Evolutionary conservation across 2,888 invertebrate species (phyloP).

Genomic region (Lampropteryx suffumata): DNA sequence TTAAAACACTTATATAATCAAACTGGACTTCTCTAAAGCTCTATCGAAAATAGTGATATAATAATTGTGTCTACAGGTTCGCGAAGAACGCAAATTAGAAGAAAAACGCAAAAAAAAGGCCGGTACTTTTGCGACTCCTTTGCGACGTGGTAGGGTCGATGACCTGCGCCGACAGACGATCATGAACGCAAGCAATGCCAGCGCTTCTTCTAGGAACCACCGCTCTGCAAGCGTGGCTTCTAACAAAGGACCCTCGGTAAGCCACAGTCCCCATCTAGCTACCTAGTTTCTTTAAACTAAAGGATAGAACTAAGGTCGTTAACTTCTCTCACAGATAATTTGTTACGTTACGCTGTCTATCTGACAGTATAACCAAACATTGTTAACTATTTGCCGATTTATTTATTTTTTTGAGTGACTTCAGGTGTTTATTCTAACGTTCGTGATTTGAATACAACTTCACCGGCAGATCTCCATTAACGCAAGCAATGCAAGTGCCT

Average conservation of each 20-base stretch:
- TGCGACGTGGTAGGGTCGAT: constrained; percentile 57
- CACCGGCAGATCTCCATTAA: constrained; percentile 70
- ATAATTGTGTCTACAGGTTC: constrained; percentile 49
- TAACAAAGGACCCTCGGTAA: constrained; percentile 61
- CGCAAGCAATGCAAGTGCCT: constrained; percentile 69
- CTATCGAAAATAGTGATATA: too few species aligned
- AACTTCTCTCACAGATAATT: too few species aligned
- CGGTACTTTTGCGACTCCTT: constrained; percentile 66
- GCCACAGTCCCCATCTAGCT: neutral
- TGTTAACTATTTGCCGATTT: too few species aligned
- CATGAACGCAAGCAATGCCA: constrained; percentile 70
- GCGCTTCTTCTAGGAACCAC: constrained; percentile 69
- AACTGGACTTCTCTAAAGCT: too few species aligned
- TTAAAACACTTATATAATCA: neutral
- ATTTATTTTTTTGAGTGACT: too few species aligned
- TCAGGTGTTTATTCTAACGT: too few species aligned
- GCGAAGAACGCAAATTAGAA: constrained; percentile 72
- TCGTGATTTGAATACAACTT: constrained; percentile 27
- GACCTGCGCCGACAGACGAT: constrained; percentile 66
- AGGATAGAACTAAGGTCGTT: too few species aligned
- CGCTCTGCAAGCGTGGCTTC: constrained; percentile 65
- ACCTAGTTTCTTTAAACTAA: too few species aligned
- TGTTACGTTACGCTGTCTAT: too few species aligned
- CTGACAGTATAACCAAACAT: too few species aligned
- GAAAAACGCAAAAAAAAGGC: constrained; percentile 74